Conservation (phyloP, 2,113 vertebrate genomes). For the Mormyrus iriodes region DNA sequence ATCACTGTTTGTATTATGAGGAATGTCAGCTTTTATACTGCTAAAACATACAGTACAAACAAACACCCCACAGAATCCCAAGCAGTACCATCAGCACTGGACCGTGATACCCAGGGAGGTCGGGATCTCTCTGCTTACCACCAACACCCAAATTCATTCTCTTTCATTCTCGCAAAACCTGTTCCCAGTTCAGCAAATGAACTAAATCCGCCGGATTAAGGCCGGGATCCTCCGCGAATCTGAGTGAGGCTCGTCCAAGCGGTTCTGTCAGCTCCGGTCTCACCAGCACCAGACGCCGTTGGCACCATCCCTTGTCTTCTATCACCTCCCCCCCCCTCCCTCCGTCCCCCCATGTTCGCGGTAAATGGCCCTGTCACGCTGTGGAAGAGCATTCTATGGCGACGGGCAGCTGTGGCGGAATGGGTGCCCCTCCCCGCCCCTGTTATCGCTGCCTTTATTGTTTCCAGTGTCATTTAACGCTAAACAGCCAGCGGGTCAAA, state of each 20-base stretch:
- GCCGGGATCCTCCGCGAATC: neutral
- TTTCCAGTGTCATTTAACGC: slow-evolving; percentile 8
- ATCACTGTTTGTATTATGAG: neutral
- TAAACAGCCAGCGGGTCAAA: slow-evolving; percentile 5
- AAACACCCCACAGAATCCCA: neutral
- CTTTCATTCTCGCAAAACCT: neutral
- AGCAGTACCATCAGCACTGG: neutral
- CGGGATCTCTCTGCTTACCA: neutral
- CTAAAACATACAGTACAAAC: neutral
- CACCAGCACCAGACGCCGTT: neutral
- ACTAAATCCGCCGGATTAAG: neutral
- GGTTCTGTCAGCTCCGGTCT: neutral
- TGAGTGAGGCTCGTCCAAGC: neutral
- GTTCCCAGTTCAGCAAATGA: neutral
- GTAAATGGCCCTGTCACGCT: neutral
- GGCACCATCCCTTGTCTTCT: neutral
- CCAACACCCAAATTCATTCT: neutral
- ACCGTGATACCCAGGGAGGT: neutral
- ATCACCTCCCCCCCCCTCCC: neutral
- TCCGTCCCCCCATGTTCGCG: neutral
- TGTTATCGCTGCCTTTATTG: neutral
- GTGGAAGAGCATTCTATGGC: neutral
- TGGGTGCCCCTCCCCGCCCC: neutral
- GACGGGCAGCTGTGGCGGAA: neutral
- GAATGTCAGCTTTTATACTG: neutral